Percentiles rank a stretch among this genome's conserved stretches.
phyloP scores from a whole-genome alignment of 2,888 invertebrate species.

The Aporophyla nigra region DNA sequence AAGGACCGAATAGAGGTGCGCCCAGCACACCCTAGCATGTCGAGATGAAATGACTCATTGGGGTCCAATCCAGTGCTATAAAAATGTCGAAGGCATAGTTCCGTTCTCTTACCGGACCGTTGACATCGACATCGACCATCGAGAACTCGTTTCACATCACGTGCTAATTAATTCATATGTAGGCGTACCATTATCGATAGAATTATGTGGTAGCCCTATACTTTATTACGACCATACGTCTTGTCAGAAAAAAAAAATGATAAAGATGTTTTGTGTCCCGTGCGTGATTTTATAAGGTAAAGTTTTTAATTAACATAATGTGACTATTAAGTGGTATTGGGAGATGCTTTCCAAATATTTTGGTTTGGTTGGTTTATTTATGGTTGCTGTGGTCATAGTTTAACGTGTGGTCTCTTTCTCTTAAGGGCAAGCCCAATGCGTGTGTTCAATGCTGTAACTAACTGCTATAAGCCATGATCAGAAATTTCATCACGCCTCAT shows the following conservation, averaged over 20 bases:
- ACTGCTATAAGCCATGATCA: conserved; percentile 1
- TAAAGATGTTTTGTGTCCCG: conserved; percentile 80
- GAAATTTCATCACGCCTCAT: background rate
- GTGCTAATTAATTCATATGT: conserved; percentile 90
- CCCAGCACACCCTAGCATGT: conserved; percentile 76
- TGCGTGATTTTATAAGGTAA: conserved; percentile 75
- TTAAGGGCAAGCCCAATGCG: background rate
- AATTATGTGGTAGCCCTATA: conserved; percentile 88
- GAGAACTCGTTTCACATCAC: conserved; percentile 86
- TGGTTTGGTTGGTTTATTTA: conserved; percentile 63
- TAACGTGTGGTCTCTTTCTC: conserved; percentile 40
- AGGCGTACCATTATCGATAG: conserved; percentile 88
- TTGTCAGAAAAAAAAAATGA: conserved; percentile 82
- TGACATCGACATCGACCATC: conserved; percentile 83
- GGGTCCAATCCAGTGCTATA: conserved; percentile 83
- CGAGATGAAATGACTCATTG: conserved; percentile 84
- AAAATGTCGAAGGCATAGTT: conserved; percentile 85
- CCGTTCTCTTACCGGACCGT: conserved; percentile 84
- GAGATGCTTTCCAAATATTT: conserved; percentile 70
- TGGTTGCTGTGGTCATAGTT: conserved; percentile 46
- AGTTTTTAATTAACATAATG: conserved; percentile 74
- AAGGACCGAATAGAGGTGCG: conserved; percentile 69
- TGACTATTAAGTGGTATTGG: conserved; percentile 66
- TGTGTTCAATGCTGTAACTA: conserved; percentile 13
- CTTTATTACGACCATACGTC: conserved; percentile 84